Evolutionary conservation across 2,797 vertebrate species (phyloP).

Genomic region (Arctocebus calabarensis): DNA sequence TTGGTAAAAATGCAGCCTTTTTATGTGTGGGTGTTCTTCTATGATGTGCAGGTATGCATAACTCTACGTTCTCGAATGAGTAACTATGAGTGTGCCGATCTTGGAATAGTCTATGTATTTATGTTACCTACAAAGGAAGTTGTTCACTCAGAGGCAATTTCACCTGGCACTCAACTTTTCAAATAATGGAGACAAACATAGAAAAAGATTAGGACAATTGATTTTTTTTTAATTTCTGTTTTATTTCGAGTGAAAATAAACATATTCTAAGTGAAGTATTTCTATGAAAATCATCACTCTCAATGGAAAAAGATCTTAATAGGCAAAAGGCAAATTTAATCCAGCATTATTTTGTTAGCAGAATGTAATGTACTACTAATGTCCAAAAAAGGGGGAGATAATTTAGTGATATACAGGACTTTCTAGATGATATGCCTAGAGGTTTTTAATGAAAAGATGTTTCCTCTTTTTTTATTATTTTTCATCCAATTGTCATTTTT

Average conservation of each 20-base stretch:
- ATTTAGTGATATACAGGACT: neutral
- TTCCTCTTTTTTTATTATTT: constrained; percentile 3
- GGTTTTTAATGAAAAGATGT: constrained; percentile 1
- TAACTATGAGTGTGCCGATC: constrained; percentile 70
- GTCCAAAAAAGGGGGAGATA: neutral
- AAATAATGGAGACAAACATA: constrained; percentile 44
- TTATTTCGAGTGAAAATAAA: constrained; percentile 43
- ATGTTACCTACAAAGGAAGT: constrained; percentile 57
- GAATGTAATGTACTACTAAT: neutral
- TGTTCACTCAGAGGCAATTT: constrained; percentile 46
- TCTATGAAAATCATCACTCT: constrained; percentile 46
- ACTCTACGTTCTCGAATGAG: constrained; percentile 68
- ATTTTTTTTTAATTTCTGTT: constrained; percentile 20
- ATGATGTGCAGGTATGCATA: constrained; percentile 64
- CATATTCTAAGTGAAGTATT: neutral
- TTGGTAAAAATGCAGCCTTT: constrained; percentile 71
- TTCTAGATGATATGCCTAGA: neutral
- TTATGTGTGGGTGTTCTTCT: constrained; percentile 72
- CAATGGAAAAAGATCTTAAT: neutral
- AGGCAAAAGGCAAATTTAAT: constrained; percentile 26
- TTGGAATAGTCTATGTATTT: constrained; percentile 67
- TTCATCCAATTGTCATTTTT: constrained; percentile 8
- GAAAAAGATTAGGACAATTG: neutral
- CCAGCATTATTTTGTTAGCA: constrained; percentile 27
- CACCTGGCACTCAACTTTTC: constrained; percentile 30